Evolutionary conservation across 1,140 invertebrate species (phyloP), one percentile per base, ranked within the genome.

Genomic region (Limonius californicus): DNA sequence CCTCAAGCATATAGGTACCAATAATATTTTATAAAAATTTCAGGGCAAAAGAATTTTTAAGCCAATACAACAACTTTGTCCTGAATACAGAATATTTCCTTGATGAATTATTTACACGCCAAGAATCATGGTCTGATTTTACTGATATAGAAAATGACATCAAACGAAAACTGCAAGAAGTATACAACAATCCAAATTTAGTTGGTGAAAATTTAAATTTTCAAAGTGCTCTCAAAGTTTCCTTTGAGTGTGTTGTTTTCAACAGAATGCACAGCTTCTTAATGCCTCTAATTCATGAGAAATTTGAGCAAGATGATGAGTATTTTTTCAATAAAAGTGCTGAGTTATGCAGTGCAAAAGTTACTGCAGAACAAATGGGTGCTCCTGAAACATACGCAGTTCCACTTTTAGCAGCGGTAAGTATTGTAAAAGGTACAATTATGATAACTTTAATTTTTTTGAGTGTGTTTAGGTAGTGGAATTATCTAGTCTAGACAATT

Each of bases 401-500:
- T 30, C 63, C 65, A 9, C 53, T 66, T 11, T 64, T 59, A 55
- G 63, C 70, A 11, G 67, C 72, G 14, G 72, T 73, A 68, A 68
- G 57, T 65, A 50, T 8, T n/a, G n/a, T n/a, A n/a, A n/a, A n/a
- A n/a, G n/a, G n/a, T n/a, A 19, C 7, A 14, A 45, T 45, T 45
- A 45, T 4, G 4, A 8, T 12, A 14, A 14, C 4, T 14, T 18
- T 30, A 1, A 16, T 61, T 1, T 50, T 18, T 70, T n/a, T n/a
- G n/a, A n/a, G n/a, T n/a, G n/a, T n/a, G n/a, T 72, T 59, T 42
- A 74, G 72, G 63, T 74, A 42, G 72, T 74, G 0, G 74, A 75
- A 67, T 69, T 75, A 27, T 68, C 71, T 7, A 68, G 67, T 43
- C 62, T 74, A 23, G 70, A 72, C 50, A 57, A 23, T 16, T 64